These are phyloP conservation scores for Acanthosepion lycidas DNA, from an alignment of 2,888 invertebrate genomes.

Conservation along the genomic window DNA sequence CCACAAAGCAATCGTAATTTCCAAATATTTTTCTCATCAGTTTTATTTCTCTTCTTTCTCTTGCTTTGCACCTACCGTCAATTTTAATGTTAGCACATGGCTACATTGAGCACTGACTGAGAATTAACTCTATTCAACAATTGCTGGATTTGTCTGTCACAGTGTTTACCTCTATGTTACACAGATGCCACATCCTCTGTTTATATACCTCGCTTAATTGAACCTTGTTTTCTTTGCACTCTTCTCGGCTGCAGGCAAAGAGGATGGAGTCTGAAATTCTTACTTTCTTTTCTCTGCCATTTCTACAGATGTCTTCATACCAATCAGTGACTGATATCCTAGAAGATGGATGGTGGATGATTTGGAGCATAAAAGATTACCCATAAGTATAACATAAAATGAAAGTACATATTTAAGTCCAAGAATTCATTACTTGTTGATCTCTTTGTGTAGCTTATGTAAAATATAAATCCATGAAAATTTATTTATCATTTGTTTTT, in stretches of 20 bases:
- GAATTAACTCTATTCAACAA: neutral
- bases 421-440: no score
- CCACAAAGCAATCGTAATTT: no score
- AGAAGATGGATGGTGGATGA: neutral
- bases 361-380: no score
- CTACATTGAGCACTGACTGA: neutral
- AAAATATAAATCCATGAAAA: no score
- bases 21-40: neutral
- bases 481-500: no score
- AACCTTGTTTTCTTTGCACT: conserved; percentile 3
- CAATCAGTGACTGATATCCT: neutral
- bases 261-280: neutral
- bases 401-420: no score
- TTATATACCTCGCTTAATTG: neutral
- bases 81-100: neutral
- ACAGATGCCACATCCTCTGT: conserved; percentile 11
- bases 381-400: no score
- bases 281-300: neutral
- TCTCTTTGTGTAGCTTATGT: no score
- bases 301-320: neutral
- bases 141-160: neutral
- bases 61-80: neutral
- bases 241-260: neutral
- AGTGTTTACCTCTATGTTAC: neutral
- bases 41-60: neutral